Evolutionary conservation across 1,140 invertebrate genomes (phyloP).

Genomic region (Theocolax elegans): DNA sequence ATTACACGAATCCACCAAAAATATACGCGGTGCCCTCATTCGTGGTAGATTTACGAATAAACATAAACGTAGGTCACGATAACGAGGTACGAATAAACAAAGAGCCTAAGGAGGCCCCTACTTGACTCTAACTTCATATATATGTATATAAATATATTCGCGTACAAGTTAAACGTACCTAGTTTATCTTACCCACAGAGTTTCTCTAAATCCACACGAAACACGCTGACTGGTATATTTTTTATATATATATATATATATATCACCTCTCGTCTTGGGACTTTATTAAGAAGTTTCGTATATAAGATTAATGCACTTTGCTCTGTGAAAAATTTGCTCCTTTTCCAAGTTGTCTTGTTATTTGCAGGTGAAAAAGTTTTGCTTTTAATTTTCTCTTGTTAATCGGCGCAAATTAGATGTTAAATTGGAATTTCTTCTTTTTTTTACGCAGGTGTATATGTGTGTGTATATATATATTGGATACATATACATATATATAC

Average conservation of each 20-base stretch:
- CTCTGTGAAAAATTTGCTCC: background rate
- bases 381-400: slow-evolving; percentile 16
- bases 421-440: slow-evolving; percentile 4
- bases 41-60: too few species aligned
- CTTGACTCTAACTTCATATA: background rate
- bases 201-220: background rate
- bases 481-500: too few species aligned
- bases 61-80: too few species aligned
- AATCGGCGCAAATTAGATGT: slow-evolving; percentile 20
- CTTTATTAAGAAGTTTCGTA: too few species aligned
- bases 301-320: too few species aligned
- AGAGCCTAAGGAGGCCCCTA: background rate
- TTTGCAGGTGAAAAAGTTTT: background rate
- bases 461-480: too few species aligned
- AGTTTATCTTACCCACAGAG: background rate
- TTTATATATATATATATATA: too few species aligned
- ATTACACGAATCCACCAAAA: too few species aligned
- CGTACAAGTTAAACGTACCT: background rate
- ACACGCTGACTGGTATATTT: background rate
- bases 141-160: background rate
- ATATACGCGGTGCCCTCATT: too few species aligned
- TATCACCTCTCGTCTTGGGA: too few species aligned
- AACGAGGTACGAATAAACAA: slow-evolving; percentile 7
- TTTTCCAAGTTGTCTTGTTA: background rate
- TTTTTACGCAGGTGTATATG: too few species aligned